Percentiles rank a stretch among this genome's conserved stretches.
Conservation (phyloP, 2,888 invertebrate genomes). For the Drosophila pseudotakahashii region DNA sequence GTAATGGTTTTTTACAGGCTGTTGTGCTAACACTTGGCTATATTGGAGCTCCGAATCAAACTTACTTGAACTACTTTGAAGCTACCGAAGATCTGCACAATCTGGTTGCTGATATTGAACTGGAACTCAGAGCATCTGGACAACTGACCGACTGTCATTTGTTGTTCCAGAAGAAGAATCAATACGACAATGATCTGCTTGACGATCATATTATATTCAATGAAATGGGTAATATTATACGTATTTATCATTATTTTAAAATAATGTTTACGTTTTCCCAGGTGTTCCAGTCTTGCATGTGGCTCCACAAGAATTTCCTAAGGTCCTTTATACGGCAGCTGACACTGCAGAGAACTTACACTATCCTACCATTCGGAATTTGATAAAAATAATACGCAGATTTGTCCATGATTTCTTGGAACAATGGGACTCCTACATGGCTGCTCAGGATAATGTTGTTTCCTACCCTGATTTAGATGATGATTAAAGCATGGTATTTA, state of each 20-base stretch:
- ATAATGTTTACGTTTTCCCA: too few relatives aligned
- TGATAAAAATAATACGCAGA: slow-evolving; percentile 40
- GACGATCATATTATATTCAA: slow-evolving; percentile 96
- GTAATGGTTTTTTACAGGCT: slow-evolving; percentile 86
- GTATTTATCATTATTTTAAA: slow-evolving; percentile 30
- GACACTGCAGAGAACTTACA: slow-evolving; percentile 87
- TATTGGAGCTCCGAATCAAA: slow-evolving; percentile 92
- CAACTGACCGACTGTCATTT: slow-evolving; percentile 86
- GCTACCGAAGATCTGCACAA: slow-evolving; percentile 90
- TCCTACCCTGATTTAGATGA: neutral
- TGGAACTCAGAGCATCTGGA: slow-evolving; percentile 85
- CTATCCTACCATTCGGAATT: slow-evolving; percentile 56
- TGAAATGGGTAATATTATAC: slow-evolving; percentile 77
- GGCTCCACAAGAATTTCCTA: slow-evolving; percentile 95
- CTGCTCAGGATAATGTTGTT: neutral
- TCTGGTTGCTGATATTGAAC: slow-evolving; percentile 89
- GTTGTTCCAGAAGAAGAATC: slow-evolving; percentile 88
- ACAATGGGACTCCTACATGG: neutral
- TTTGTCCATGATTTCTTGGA: slow-evolving; percentile 45
- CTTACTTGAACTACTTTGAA: slow-evolving; percentile 92
- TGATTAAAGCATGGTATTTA: neutral
- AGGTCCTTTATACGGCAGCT: slow-evolving; percentile 92
- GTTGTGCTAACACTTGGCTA: slow-evolving; percentile 94
- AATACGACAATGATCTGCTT: slow-evolving; percentile 89
- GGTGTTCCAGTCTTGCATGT: slow-evolving; percentile 90